Evolutionary conservation across 2,888 invertebrate genomes (phyloP).

Genomic region (Noctua pronuba): DNA sequence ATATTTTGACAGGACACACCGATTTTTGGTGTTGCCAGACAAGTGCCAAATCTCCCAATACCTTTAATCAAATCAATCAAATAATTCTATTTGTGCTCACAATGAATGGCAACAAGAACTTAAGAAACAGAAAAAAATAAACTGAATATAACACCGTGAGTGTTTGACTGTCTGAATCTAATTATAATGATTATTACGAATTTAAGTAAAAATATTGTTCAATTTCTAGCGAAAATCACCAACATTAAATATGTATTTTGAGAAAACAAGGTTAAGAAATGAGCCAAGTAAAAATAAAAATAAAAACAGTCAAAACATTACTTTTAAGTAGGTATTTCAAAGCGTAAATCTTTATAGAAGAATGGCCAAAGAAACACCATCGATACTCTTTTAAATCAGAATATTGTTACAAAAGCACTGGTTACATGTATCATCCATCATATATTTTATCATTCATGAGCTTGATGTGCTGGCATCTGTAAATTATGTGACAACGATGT

Average conservation of each 20-base stretch:
- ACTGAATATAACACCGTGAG: background rate
- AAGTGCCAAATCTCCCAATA: slow-evolving; percentile 6
- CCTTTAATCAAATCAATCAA: no score
- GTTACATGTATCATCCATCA: no score
- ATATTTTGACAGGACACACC: slow-evolving; percentile 36
- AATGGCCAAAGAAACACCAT: background rate
- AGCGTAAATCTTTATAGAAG: background rate
- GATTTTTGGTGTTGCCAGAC: slow-evolving; percentile 23
- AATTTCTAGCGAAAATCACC: background rate
- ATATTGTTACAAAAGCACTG: no score
- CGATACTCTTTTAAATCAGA: no score
- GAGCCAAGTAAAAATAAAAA: no score
- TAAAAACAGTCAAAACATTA: no score
- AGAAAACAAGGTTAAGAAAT: background rate
- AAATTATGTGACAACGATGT: no score
- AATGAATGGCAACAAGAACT: background rate
- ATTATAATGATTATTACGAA: background rate
- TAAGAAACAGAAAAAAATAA: background rate
- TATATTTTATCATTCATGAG: no score
- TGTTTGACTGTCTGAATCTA: background rate
- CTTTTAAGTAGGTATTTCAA: no score
- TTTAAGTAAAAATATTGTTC: background rate
- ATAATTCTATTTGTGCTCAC: background rate
- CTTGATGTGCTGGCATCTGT: no score
- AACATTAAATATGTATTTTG: background rate